Evolutionary conservation across 2,888 invertebrate species (phyloP), one percentile per base, ranked within the genome.

Genomic region (Volucella zonaria): DNA sequence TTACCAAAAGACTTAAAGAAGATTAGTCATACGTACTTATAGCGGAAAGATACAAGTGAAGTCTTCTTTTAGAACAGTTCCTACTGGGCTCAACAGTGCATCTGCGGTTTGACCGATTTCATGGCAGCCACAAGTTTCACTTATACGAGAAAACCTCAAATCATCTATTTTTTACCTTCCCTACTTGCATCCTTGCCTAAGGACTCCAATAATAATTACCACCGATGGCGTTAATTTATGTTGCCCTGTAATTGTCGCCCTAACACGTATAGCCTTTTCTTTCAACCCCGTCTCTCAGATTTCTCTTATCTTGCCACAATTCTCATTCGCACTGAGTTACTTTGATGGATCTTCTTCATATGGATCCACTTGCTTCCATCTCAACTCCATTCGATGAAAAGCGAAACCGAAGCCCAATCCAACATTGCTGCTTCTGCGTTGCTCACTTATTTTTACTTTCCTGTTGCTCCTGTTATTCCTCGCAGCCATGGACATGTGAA

Each of bases 221-320:
- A 52, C 42, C 45, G 64, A 54, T 64, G 58, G 75, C 52, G 67
- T 59, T 76, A 67, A 76, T 76, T 67, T 76, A 76, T 67, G 15
- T 31, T 58, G 31, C 31, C 49, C 31, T 59, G 67, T 76, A 76
- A 76, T 66, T 66, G 66, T 76, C 59, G 58, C 67, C 75, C 38
- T 51, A 51, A 75, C 75, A 75, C 40, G 47, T 66, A 58, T 47
- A 45, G n/a, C 62, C 14, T n/a, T 62, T 49, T n/a, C 6, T n/a
- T 40, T 31, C 3, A 8, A 3, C 14, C 59, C 40, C 15, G 11
- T 40, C 12, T 42, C 14, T 38, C 59, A 10, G 1, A 9, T 40
- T 14, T 15, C 3, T 3, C 14, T 43, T 8, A 6, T 31, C n/a
- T 6, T 14, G 11, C 38, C 56, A 70, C 52, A 38, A 45, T 47